Evolutionary conservation across 2,888 invertebrate genomes (phyloP), one percentile per base, ranked within the genome.

Genomic region (Physocephala rufipes): DNA sequence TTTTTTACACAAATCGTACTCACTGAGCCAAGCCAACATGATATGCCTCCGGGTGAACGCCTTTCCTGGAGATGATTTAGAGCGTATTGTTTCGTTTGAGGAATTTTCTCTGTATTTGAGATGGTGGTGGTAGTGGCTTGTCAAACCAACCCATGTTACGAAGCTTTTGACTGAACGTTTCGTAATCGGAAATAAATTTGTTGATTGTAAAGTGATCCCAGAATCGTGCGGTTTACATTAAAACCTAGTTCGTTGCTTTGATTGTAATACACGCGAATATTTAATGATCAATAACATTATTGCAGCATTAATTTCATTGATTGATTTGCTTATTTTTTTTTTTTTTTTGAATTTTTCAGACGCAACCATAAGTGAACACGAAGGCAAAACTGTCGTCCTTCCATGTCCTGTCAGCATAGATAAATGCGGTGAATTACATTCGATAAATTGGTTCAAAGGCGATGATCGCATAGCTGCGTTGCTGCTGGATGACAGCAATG

Each of bases 401-500:
- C 91, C 91, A 4, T 93, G 93, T 84, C 88, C 89, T 67, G 89
- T 93, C 76, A 90, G 91, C 84, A 87, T 88, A 75, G 87, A 89
- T 47, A 89, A 90, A 78, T 93, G 93, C 83, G 92, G 92, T 45
- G 90, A 90, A 75, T 87, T 93, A 75, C 93, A 93, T 87, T 92
- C 91, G 82, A 90, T 93, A 81, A 93, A 93, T 86, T 93, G 93
- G 93, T 92, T 92, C 86, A 89, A 91, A 77, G 92, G 91, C 73
- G 83, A 83, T 73, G 82, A 82, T 74, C 83, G 86, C 71, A 85
- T 86, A 67, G 86, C 86, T n/a, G 86, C 86, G n/a, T 84, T 86
- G 79, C 82, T 86, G 67, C 80, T 86, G 63, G 86, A 84, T 73
- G 86, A 86, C 49, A 83, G 81, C 72, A 83, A 85, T 78, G 82